Base-by-base conservation (phyloP, 1,140 invertebrate genomes). In the Daktulosphaira vitifoliae region DNA sequence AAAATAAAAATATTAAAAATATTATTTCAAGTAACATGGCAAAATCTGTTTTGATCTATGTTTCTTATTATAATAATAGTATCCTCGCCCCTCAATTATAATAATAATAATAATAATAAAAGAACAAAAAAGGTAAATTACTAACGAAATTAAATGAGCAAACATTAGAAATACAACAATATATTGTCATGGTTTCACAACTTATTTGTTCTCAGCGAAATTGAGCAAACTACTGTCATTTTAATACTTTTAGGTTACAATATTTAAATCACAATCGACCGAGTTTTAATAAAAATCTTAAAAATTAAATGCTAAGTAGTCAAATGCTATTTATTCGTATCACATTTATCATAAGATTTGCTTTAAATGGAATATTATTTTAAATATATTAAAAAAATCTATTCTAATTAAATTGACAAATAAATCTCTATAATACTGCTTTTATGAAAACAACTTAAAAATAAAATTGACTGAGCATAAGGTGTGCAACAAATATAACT, bases 31-130 rank as follows among this genome's bases (percentile, higher is more conserved):
- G 42, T 62, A 46, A 62, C 39, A 62, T 62, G 53, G 38, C 53
- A 26, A 42, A 56, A 56, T 62, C 25, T 33, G 25, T 62, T 62
- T 62, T 62, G 54, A 62, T 62, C 54, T 44, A 62, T 11, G 54
- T 62, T 46, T 44, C 54, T 62, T 62, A 62, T 62, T 44, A 62
- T 42, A 56, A 56, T 62, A 62, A 62, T 62, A 62, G 54, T 62
- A 62, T 62, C 54, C 54, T 46, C 42, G 54, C 26, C 54, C 54
- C 54, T 62, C 13, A 25, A 15, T 62, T 26, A 54, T 42, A 42
- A 53, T 20, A 46, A 52, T 37, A 51, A 29, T 18, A 51, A 51
- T 16, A 33, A 38, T 20, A 48, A 48, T 26, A 33, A 59, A 46
- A 59, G 3, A 33, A 62, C 22, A 46, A 46, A 62, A 62, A 62